phyloP scores from a whole-genome alignment of 2,888 invertebrate species.

The Aleiodes testaceus region DNA sequence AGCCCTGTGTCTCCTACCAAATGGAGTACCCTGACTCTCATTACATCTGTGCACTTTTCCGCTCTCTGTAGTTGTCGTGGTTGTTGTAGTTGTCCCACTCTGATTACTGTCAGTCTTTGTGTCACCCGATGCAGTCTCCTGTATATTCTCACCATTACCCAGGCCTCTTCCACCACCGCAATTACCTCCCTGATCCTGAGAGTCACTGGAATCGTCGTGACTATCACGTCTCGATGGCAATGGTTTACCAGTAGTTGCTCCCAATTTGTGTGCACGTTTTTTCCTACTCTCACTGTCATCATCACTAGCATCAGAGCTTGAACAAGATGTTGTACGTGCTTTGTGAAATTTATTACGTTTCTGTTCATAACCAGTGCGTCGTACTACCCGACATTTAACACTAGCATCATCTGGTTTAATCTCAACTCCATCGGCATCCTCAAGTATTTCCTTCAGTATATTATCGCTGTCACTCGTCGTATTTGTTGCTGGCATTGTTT shows the following conservation, averaged over 20 bases:
- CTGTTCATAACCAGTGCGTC: constrained; percentile 74
- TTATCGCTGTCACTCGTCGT: constrained; percentile 66
- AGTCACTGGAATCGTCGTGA: constrained; percentile 90
- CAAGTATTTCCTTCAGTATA: constrained; percentile 80
- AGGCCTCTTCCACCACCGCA: constrained; percentile 71
- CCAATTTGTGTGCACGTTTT: constrained; percentile 84
- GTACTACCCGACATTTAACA: constrained; percentile 59
- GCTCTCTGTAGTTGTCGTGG: constrained; percentile 58
- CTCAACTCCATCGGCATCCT: constrained; percentile 75
- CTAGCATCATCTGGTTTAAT: constrained; percentile 48
- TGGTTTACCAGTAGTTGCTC: constrained; percentile 78
- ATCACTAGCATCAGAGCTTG: constrained; percentile 95
- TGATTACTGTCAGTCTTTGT: constrained; percentile 53
- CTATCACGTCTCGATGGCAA: constrained; percentile 82
- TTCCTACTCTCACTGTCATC: constrained; percentile 88
- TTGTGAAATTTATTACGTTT: constrained; percentile 82
- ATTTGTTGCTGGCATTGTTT: constrained; percentile 77
- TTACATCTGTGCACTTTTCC: constrained; percentile 63
- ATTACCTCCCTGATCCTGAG: constrained; percentile 81
- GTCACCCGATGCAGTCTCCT: constrained; percentile 54
- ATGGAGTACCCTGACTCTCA: constrained; percentile 65
- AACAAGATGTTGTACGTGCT: constrained; percentile 89
- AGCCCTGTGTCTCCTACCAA: constrained; percentile 75
- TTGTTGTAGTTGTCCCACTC: constrained; percentile 60
- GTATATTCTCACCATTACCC: constrained; percentile 58